phyloP scores from a whole-genome alignment of 2,797 vertebrate species.

The Sebastes taczanowskii region DNA sequence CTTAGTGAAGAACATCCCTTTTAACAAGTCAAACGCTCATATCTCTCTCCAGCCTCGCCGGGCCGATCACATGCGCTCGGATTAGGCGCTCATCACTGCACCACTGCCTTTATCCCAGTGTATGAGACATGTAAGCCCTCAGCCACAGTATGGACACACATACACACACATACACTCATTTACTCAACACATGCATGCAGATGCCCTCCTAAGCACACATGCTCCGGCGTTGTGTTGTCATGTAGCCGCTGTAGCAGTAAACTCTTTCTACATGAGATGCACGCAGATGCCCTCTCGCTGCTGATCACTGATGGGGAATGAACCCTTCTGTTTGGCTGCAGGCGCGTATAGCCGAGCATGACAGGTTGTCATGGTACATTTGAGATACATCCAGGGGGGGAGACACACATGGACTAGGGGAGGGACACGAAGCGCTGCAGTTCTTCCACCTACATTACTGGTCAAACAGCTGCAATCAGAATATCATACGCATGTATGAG shows the following conservation, averaged over 20 bases:
- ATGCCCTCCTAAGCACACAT: conserved; percentile 41
- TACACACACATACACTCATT: conserved; percentile 25
- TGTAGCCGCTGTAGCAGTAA: conserved; percentile 55
- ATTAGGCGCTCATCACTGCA: conserved; percentile 68
- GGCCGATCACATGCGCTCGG: conserved; percentile 63
- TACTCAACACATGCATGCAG: conserved; percentile 43
- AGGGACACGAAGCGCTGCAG: background rate
- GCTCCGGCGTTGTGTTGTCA: conserved; percentile 55
- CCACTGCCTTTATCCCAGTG: conserved; percentile 60
- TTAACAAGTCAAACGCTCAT: conserved; percentile 79
- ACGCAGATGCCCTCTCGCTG: conserved; percentile 54
- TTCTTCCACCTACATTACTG: conserved; percentile 12
- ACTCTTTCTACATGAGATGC: conserved; percentile 51
- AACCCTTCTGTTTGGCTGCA: conserved; percentile 78
- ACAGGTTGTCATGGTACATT: conserved; percentile 80
- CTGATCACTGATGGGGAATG: conserved; percentile 76
- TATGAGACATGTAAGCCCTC: conserved; percentile 57
- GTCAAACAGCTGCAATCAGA: conserved; percentile 18
- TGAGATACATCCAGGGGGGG: conserved; percentile 59
- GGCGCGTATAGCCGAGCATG: conserved; percentile 67
- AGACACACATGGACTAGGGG: conserved; percentile 34
- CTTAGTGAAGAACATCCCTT: conserved; percentile 79
- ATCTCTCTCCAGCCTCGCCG: conserved; percentile 62
- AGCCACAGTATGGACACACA: conserved; percentile 35
- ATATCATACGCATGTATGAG: background rate